Percentiles rank a stretch among this genome's conserved stretches.
These are phyloP conservation scores for Sylvilagus floridanus DNA, from an alignment of 2,797 vertebrate genomes.

Conservation along the genomic window DNA sequence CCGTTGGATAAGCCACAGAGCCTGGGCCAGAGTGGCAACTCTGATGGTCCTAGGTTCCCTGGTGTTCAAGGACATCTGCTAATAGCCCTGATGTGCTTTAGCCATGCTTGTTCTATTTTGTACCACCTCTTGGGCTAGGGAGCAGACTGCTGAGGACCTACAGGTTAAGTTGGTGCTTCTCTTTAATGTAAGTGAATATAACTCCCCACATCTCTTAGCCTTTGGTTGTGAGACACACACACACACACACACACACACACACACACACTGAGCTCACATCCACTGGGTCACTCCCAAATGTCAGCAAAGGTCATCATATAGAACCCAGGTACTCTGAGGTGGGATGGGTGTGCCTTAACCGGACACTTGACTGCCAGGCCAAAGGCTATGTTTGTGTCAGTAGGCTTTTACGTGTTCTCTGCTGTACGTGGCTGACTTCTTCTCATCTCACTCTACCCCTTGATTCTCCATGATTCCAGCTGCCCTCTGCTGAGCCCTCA, in stretches of 20 bases:
- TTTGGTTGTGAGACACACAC: neutral
- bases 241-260: too few species aligned
- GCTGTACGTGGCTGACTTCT: neutral
- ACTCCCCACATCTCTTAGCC: neutral
- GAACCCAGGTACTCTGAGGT: too few species aligned
- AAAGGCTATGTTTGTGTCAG: neutral
- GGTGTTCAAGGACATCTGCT: neutral
- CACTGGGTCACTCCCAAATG: too few species aligned
- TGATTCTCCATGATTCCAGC: neutral
- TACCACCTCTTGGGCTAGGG: neutral
- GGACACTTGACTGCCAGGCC: too few species aligned
- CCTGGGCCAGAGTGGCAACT: neutral
- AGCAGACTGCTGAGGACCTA: neutral
- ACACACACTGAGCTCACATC: too few species aligned
- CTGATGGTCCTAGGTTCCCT: neutral
- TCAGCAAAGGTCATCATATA: too few species aligned
- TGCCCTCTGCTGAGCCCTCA: neutral
- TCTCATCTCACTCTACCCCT: neutral
- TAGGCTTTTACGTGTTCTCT: neutral
- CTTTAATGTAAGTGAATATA: neutral
- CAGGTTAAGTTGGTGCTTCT: neutral
- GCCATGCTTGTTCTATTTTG: conserved; percentile 8
- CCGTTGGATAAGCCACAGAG: neutral
- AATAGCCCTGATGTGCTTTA: neutral
- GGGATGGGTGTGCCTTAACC: too few species aligned